A percentile compares a stretch with the other conserved stretches of the same genome.
Evolutionary conservation across 2,113 vertebrate species (phyloP).

Genomic region (Peromyscus polionotus): DNA sequence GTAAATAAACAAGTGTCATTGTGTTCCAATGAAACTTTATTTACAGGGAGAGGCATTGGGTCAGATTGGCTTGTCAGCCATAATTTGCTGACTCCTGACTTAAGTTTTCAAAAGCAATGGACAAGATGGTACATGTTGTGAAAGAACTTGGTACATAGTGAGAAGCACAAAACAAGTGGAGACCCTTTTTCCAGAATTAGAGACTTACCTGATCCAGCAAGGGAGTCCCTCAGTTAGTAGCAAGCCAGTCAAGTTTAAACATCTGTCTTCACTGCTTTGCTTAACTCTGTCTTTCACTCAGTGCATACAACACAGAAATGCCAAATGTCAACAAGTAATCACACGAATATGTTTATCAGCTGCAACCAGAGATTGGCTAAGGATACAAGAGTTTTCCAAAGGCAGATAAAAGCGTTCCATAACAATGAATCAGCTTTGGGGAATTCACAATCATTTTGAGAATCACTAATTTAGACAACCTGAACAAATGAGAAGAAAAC

Average conservation of each 20-base stretch:
- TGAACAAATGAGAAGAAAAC: neutral
- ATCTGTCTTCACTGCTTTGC: neutral
- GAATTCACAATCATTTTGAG: neutral
- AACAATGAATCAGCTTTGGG: neutral
- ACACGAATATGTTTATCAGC: neutral
- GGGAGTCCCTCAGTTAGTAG: neutral
- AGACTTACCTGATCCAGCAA: neutral
- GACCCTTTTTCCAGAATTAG: neutral
- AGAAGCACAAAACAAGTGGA: neutral
- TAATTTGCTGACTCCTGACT: neutral
- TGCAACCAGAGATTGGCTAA: neutral
- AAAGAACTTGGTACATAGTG: neutral
- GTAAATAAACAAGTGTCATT: neutral
- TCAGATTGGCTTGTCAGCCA: neutral
- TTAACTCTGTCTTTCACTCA: neutral
- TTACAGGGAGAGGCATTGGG: neutral
- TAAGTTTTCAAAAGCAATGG: conserved; percentile 10
- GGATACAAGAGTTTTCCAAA: neutral
- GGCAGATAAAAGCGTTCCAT: neutral
- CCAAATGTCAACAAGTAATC: neutral
- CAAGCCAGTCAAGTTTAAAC: conserved; percentile 1
- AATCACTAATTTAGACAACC: neutral
- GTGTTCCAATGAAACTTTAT: neutral
- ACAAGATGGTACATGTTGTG: neutral
- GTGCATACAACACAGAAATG: neutral